Evolutionary conservation across 92 coral and sea anemone species (phyloP).

Genomic region (Diadumene lineata): DNA sequence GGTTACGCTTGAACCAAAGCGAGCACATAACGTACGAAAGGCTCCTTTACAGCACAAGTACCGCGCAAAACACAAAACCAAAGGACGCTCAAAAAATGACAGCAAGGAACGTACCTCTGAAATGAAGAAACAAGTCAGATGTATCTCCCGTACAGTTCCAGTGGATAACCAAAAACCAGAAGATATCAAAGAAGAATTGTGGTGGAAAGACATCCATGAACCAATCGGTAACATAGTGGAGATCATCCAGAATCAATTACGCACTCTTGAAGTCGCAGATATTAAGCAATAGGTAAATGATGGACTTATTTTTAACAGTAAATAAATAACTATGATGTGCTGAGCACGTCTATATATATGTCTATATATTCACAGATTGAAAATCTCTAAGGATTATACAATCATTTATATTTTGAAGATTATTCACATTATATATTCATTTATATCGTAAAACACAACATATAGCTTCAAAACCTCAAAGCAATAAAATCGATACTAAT

Average conservation of each 20-base stretch:
- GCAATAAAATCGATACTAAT: too few species aligned
- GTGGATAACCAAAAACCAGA: not conserved
- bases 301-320: too few species aligned
- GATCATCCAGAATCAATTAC: not conserved
- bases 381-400: too few species aligned
- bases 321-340: too few species aligned
- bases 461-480: too few species aligned
- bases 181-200: not conserved
- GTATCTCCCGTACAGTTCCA: not conserved
- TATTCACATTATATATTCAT: too few species aligned
- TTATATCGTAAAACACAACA: too few species aligned
- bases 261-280: not conserved
- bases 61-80: not conserved
- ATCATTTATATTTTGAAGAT: too few species aligned
- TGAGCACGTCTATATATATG: too few species aligned
- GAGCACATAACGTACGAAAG: not conserved
- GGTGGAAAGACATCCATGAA: constrained; percentile 9
- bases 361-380: too few species aligned
- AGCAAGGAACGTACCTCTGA: not conserved
- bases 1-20: not conserved
- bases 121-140: not conserved
- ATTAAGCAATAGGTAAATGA: too few species aligned
- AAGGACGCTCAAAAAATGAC: not conserved
- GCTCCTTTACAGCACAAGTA: not conserved
- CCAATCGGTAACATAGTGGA: not conserved